Evolutionary conservation across 2,888 invertebrate genomes (phyloP).

Genomic region (Steromphala cineraria): DNA sequence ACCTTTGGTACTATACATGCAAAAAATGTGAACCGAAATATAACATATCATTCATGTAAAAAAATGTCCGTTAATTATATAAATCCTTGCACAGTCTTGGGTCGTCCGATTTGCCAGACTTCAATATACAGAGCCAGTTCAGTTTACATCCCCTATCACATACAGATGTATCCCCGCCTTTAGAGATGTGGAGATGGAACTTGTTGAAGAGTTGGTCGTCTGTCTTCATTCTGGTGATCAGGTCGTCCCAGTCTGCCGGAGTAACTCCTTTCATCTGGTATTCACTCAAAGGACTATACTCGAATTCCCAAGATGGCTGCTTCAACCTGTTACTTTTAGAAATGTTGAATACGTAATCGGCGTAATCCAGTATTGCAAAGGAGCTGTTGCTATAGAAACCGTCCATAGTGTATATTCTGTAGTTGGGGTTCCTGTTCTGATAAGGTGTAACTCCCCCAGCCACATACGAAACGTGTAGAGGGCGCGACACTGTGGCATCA

Average conservation of each 20-base stretch:
- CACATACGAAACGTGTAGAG: slow-evolving; percentile 86
- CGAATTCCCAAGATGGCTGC: too few species aligned
- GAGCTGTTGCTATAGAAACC: slow-evolving; percentile 80
- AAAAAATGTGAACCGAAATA: too few species aligned
- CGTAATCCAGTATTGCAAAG: slow-evolving; percentile 51
- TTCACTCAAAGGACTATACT: too few species aligned
- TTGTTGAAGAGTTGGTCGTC: too few species aligned
- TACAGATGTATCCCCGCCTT: not conserved
- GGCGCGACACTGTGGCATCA: slow-evolving; percentile 76
- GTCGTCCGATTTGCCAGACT: not conserved
- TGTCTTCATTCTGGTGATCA: too few species aligned
- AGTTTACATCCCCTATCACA: not conserved
- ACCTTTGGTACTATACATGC: too few species aligned
- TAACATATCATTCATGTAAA: too few species aligned
- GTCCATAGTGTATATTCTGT: slow-evolving; percentile 95
- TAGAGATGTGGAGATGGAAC: not conserved
- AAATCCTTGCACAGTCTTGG: not conserved
- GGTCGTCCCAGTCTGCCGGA: too few species aligned
- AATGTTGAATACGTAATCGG: too few species aligned
- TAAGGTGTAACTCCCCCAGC: slow-evolving; percentile 89
- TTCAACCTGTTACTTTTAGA: too few species aligned
- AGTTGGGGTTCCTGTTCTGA: slow-evolving; percentile 88
- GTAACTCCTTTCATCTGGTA: too few species aligned
- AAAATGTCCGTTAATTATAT: not conserved
- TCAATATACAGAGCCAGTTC: not conserved